Conservation (phyloP, 2,888 invertebrate genomes). For the Drosophila imparisetae region DNA sequence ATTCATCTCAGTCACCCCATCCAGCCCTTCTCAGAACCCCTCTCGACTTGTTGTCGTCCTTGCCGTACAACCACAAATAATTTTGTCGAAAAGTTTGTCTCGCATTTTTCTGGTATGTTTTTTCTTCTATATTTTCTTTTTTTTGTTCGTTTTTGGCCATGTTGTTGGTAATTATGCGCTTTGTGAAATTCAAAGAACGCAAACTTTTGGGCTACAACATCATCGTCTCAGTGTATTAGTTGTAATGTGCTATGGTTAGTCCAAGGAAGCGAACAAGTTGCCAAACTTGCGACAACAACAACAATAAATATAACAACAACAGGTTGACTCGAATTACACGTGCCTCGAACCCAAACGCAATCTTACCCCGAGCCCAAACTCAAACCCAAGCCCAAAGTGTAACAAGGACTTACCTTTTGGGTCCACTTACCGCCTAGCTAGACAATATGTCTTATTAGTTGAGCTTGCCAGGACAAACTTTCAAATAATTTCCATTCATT, state of each 20-base stretch:
- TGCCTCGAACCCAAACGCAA: constrained; percentile 15
- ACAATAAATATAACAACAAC: constrained; percentile 20
- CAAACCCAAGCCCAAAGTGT: constrained; percentile 10
- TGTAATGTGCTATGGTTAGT: constrained; percentile 71
- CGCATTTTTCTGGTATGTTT: constrained; percentile 38
- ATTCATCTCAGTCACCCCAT: constrained; percentile 30
- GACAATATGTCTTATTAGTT: constrained; percentile 75
- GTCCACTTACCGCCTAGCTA: constrained; percentile 35
- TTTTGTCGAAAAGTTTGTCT: constrained; percentile 74
- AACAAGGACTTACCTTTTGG: constrained; percentile 39
- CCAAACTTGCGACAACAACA: constrained; percentile 65
- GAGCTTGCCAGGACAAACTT: constrained; percentile 51
- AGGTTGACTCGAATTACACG: constrained; percentile 48
- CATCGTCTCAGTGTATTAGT: constrained; percentile 74
- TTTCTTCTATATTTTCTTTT: constrained; percentile 10
- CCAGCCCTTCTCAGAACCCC: constrained; percentile 11
- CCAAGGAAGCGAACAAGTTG: constrained; percentile 60
- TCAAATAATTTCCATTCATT: constrained; percentile 69
- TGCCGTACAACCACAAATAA: constrained; percentile 64
- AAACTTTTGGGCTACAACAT: constrained; percentile 68
- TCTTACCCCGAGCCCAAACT: not conserved
- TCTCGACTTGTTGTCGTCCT: constrained; percentile 55
- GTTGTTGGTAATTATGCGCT: constrained; percentile 78
- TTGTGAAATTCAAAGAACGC: constrained; percentile 70
- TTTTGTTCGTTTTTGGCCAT: constrained; percentile 45